A percentile compares a stretch with the other conserved stretches of the same genome.
Conservation (phyloP, 2,797 vertebrate genomes). For the Kryptopterus vitreolus region DNA sequence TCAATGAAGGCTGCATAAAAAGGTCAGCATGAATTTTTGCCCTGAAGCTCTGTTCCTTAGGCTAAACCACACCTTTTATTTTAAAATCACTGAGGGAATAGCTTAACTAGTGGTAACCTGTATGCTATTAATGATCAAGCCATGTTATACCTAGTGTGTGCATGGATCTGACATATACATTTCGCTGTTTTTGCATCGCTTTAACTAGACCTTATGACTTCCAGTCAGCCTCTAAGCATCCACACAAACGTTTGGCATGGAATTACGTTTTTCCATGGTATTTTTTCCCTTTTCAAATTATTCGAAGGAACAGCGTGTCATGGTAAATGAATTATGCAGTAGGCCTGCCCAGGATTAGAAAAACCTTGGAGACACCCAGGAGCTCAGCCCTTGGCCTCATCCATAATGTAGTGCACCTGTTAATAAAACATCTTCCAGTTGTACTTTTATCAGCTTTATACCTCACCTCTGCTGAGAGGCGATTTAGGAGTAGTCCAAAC, state of each 20-base stretch:
- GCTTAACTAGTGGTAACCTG: constrained; percentile 3
- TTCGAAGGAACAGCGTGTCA: constrained; percentile 63
- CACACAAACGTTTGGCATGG: background rate
- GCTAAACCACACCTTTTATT: constrained; percentile 13
- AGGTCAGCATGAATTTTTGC: constrained; percentile 8
- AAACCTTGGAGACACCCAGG: constrained; percentile 59
- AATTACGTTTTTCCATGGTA: constrained; percentile 18
- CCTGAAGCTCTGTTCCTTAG: constrained; percentile 12
- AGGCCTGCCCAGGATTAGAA: constrained; percentile 58
- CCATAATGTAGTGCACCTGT: constrained; percentile 66
- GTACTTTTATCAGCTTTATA: constrained; percentile 68
- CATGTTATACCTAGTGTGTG: background rate
- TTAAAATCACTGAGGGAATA: constrained; percentile 10
- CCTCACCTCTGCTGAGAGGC: constrained; percentile 9
- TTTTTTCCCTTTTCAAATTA: constrained; percentile 27
- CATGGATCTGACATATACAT: background rate
- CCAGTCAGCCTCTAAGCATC: background rate
- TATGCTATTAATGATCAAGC: background rate
- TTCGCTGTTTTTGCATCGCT: background rate
- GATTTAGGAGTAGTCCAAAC: background rate
- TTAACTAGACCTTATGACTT: constrained; percentile 7
- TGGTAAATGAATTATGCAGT: constrained; percentile 70
- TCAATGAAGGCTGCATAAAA: constrained; percentile 24
- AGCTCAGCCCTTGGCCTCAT: constrained; percentile 61
- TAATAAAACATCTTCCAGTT: constrained; percentile 74